These are phyloP conservation scores for Habropoda laboriosa DNA, from an alignment of 1,140 invertebrate species.

Conservation along the genomic window DNA sequence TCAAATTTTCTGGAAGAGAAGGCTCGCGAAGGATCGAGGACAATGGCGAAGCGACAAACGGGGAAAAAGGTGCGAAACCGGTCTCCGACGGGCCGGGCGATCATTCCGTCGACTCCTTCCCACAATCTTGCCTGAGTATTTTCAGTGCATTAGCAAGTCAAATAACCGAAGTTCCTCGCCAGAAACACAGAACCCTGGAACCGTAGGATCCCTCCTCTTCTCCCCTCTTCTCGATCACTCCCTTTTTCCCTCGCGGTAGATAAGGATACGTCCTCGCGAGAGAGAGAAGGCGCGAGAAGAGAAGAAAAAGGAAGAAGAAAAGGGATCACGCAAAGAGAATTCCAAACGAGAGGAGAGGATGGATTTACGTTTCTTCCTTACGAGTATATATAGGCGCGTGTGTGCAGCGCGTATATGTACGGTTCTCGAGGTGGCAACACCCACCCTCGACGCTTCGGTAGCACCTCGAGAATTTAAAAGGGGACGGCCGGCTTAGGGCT, in stretches of 20 bases:
- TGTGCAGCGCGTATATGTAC: too few relatives aligned
- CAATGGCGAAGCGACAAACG: conserved; percentile 35
- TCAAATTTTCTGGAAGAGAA: background rate
- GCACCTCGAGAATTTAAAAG: conserved; percentile 71
- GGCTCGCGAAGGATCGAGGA: background rate
- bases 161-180: conserved; percentile 68
- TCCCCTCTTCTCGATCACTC: conserved; percentile 19
- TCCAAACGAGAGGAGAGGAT: conserved; percentile 43
- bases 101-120: conserved; percentile 23
- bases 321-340: conserved; percentile 34
- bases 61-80: conserved; percentile 46
- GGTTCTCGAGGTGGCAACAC: conserved; percentile 64
- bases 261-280: conserved; percentile 54
- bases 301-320: background rate
- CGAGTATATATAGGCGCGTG: background rate
- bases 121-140: conserved; percentile 70
- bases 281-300: conserved; percentile 6
- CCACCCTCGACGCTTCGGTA: conserved; percentile 47
- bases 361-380: conserved; percentile 67
- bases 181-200: conserved; percentile 51
- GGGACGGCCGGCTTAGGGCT: conserved; percentile 57
- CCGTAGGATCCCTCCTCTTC: conserved; percentile 5
- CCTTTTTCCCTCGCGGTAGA: conserved; percentile 21
- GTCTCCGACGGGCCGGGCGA: conserved; percentile 22
- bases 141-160: conserved; percentile 74